A percentile compares a stretch with the other conserved stretches of the same genome.
Evolutionary conservation across 1,140 invertebrate species (phyloP).

Genomic region (Micrasema minimum): DNA sequence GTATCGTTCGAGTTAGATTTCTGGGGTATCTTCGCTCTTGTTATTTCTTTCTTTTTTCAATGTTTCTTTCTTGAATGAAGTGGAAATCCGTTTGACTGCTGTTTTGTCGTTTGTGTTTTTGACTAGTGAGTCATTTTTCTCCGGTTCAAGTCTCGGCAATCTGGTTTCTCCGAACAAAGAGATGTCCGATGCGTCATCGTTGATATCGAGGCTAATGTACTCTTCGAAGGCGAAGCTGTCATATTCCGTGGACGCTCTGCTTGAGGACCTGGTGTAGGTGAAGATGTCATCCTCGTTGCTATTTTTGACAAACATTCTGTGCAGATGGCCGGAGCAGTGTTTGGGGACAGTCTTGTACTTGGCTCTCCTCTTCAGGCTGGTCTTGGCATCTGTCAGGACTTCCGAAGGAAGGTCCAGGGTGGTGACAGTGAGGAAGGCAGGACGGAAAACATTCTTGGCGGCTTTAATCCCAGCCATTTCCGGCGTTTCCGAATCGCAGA

Average conservation of each 20-base stretch:
- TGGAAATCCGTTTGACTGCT: background rate
- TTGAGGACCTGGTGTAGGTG: slow-evolving; percentile 34
- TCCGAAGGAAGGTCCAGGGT: slow-evolving; percentile 39
- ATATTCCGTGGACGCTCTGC: slow-evolving; percentile 46
- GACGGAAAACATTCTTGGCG: slow-evolving; percentile 46
- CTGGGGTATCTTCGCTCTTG: too few species aligned
- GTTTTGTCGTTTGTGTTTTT: slow-evolving; percentile 31
- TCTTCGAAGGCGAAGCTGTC: slow-evolving; percentile 48
- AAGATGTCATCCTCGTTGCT: slow-evolving; percentile 3
- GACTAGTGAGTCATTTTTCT: slow-evolving; percentile 43
- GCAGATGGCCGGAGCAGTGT: slow-evolving; percentile 45
- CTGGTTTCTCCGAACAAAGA: slow-evolving; percentile 41
- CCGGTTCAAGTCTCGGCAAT: slow-evolving; percentile 1
- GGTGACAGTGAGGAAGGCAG: slow-evolving; percentile 49
- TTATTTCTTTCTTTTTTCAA: background rate
- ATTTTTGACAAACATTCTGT: slow-evolving; percentile 51
- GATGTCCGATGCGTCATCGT: slow-evolving; percentile 45
- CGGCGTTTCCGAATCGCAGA: slow-evolving; percentile 30
- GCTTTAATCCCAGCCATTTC: slow-evolving; percentile 46
- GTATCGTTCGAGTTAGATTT: slow-evolving; percentile 2
- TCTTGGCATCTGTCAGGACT: background rate
- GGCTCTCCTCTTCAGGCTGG: slow-evolving; percentile 30
- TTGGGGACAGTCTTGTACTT: slow-evolving; percentile 48
- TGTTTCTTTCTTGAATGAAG: background rate
- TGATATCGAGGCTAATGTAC: slow-evolving; percentile 40